phyloP scores from a whole-genome alignment of 2,797 vertebrate genomes.

The Xiphophorus birchmanni region DNA sequence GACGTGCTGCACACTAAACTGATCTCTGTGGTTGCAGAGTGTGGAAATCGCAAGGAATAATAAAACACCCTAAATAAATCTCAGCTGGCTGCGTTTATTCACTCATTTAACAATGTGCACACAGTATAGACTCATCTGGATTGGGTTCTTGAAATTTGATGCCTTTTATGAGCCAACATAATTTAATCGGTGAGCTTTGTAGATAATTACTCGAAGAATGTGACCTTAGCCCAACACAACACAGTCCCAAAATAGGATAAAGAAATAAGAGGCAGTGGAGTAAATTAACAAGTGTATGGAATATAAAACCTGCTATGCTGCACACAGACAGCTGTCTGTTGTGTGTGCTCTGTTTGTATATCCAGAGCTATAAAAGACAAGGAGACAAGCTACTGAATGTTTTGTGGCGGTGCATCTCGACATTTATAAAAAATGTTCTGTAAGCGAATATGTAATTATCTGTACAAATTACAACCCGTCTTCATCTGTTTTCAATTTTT shows the following conservation, averaged over 20 bases:
- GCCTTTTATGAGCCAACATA: neutral
- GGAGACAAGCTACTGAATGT: neutral
- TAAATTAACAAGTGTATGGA: neutral
- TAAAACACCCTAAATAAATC: neutral
- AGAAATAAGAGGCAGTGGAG: neutral
- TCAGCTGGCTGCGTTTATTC: neutral
- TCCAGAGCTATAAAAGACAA: neutral
- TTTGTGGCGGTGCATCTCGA: neutral
- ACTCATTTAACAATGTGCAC: neutral
- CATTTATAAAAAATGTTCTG: neutral
- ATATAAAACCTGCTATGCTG: neutral
- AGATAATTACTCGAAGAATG: neutral
- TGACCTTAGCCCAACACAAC: neutral
- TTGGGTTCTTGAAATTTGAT: neutral
- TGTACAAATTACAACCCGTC: neutral
- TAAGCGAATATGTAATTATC: neutral
- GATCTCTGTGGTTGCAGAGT: neutral
- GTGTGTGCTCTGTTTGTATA: neutral
- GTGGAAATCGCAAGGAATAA: neutral
- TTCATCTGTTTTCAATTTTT: neutral
- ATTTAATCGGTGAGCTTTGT: neutral
- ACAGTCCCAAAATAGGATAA: neutral
- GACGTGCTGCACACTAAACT: neutral
- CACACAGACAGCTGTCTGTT: neutral
- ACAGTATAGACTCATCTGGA: neutral